Percentiles rank a stretch among this genome's conserved stretches.
phyloP scores from a whole-genome alignment of 1,140 invertebrate species.

The Ridgeia piscesae region DNA sequence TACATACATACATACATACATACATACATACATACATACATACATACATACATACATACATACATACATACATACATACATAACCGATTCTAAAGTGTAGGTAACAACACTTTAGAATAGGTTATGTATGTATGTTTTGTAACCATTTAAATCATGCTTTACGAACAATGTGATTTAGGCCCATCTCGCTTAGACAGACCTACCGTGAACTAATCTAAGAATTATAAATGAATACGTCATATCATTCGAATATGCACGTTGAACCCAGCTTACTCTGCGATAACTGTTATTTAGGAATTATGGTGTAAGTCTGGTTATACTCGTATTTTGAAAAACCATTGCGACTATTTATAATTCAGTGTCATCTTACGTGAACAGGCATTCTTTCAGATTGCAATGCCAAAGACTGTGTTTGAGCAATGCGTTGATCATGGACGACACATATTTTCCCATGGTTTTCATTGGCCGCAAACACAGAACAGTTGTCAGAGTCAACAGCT shows the following conservation, averaged over 20 bases:
- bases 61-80: neutral
- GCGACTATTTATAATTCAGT: neutral
- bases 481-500: no score
- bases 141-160: neutral
- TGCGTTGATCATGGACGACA: no score
- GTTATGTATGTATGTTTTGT: neutral
- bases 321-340: neutral
- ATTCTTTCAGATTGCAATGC: no score
- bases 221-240: neutral
- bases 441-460: no score
- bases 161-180: neutral
- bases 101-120: neutral
- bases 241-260: neutral
- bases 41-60: no score
- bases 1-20: no score
- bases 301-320: neutral
- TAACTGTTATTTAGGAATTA: neutral
- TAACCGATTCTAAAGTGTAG: neutral
- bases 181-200: neutral
- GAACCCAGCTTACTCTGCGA: neutral
- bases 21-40: no score
- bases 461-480: no score
- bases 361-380: neutral
- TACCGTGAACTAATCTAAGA: neutral
- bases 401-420: no score